Evolutionary conservation across 2,113 vertebrate species (phyloP).

Genomic region (Myrmecophaga tridactyla): DNA sequence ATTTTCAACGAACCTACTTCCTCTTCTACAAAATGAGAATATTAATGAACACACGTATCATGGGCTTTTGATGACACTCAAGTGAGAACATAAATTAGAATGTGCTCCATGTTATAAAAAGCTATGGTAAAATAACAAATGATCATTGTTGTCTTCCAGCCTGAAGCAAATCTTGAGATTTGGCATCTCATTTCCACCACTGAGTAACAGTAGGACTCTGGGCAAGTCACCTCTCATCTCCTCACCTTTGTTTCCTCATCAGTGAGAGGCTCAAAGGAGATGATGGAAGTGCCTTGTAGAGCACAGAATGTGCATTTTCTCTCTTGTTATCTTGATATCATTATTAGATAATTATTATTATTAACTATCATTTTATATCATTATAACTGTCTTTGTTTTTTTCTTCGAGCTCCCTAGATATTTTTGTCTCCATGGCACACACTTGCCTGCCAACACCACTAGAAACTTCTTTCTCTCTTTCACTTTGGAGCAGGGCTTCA

Average conservation of each 20-base stretch:
- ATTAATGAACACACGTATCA: no score
- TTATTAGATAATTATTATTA: background rate
- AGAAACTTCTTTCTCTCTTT: background rate
- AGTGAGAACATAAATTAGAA: background rate
- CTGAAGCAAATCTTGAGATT: background rate
- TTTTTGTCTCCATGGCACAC: background rate
- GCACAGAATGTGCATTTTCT: background rate
- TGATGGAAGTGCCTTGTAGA: background rate
- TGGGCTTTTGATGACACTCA: background rate
- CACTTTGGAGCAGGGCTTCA: no score
- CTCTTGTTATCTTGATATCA: background rate
- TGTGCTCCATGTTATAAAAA: background rate
- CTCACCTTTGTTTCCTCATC: background rate
- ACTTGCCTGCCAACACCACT: background rate
- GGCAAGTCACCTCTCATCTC: background rate
- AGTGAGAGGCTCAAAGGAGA: background rate
- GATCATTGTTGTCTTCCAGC: background rate
- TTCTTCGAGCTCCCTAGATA: background rate
- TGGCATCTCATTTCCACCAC: background rate
- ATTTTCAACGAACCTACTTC: background rate
- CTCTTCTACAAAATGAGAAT: background rate
- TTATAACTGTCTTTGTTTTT: background rate
- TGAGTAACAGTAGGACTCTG: background rate
- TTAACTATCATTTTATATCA: background rate
- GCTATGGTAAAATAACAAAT: background rate